Conservation (phyloP, 2,888 invertebrate genomes). For the Ganaspis brasiliensis region DNA sequence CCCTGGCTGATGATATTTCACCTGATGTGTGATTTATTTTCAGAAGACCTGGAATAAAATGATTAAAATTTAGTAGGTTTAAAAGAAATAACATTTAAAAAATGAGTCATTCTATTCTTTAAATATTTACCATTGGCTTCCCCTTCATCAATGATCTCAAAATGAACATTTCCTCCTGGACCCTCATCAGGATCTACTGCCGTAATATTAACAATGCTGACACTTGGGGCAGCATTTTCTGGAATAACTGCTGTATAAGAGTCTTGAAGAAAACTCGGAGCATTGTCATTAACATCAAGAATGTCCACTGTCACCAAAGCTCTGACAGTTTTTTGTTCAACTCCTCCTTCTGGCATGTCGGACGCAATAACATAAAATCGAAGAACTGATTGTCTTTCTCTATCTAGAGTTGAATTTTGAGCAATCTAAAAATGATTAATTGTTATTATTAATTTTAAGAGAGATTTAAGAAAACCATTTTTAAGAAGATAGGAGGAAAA, state of each 20-base stretch:
- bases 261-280: slow-evolving; percentile 85
- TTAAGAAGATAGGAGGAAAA: slow-evolving; percentile 41
- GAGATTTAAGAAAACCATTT: too few relatives aligned
- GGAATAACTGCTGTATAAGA: slow-evolving; percentile 89
- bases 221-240: slow-evolving; percentile 87
- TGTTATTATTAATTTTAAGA: not conserved
- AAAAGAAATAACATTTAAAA: slow-evolving; percentile 16
- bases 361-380: slow-evolving; percentile 87
- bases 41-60: slow-evolving; percentile 83
- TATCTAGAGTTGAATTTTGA: slow-evolving; percentile 86
- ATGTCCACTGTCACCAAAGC: slow-evolving; percentile 87
- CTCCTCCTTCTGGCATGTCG: slow-evolving; percentile 88
- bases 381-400: slow-evolving; percentile 87
- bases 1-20: slow-evolving; percentile 85
- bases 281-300: slow-evolving; percentile 90
- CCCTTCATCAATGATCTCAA: slow-evolving; percentile 88
- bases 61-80: too few relatives aligned
- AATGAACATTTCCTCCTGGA: slow-evolving; percentile 86
- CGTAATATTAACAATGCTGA: slow-evolving; percentile 85
- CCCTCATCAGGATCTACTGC: slow-evolving; percentile 91
- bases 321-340: slow-evolving; percentile 85
- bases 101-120: too few relatives aligned
- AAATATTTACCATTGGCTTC: slow-evolving; percentile 86
- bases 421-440: slow-evolving; percentile 80
- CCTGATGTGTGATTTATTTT: slow-evolving; percentile 86